Evolutionary conservation across 2,113 vertebrate species (phyloP), one percentile per base, ranked within the genome.

Genomic region (Caranx ignobilis): DNA sequence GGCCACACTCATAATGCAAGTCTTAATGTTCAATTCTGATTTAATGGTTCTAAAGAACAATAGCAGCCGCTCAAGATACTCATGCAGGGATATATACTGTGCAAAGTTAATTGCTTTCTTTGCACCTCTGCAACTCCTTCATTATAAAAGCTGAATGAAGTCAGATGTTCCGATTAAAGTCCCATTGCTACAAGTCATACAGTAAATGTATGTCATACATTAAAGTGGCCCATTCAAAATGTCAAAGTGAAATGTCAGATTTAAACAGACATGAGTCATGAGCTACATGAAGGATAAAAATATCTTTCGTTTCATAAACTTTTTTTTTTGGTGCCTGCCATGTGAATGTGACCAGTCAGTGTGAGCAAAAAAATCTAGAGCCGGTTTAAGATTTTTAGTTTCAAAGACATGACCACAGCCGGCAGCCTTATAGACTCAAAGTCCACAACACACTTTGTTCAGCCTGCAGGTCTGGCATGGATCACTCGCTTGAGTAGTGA

Each of bases 1-100:
- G 19, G 47, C 57, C n/a, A 21, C 68, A 59, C 52, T 84, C 39
- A 65, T 65, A 65, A 47, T 39, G 35, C 60, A 55, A 35, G 32
- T 16, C 3, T 39, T 62, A 37, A 54, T 67, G 50, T 59, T 63
- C 15, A 11, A 5, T 48, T 60, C 31, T 39, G 62, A 69, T 63
- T 62, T 37, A 52, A 32, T 64, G 43, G 35, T 19, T 35, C 37
- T n/a, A 45, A 55, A 47, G 13, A 56, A n/a, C 21, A 39, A 72
- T 21, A 34, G 1, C 5, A 15, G 41, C 37, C 5, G 4, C n/a
- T 74, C 11, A 43, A 11, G 12, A 61, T 12, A 2, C n/a, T 39
- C 34, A 26, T 34, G 15, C n/a, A 45, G 35, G 60, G 35, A 72
- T 59, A 56, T 34, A 32, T 39, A 37, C 19, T 62, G 9, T 32